Percentiles rank a stretch among this genome's conserved stretches.
Conservation (phyloP, 2,888 invertebrate species). For the Melieria picta region DNA sequence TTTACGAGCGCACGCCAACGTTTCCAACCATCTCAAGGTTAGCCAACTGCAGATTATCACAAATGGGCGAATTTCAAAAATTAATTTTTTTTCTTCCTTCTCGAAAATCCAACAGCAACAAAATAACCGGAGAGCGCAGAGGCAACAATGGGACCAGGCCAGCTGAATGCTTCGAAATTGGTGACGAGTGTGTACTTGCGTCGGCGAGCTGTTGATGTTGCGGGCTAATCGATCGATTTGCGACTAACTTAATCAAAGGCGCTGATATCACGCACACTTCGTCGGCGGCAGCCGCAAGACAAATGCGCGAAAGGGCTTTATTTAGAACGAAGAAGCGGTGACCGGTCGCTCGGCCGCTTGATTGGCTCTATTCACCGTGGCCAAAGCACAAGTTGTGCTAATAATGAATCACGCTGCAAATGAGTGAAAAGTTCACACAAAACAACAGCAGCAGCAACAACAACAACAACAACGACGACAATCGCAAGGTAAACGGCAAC, state of each 20-base stretch:
- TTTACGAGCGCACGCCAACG: slow-evolving; percentile 20
- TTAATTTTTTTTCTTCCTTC: slow-evolving; percentile 3
- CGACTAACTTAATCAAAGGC: slow-evolving; percentile 60
- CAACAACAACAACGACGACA: neutral
- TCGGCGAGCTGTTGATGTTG: neutral
- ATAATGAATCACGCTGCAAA: slow-evolving; percentile 46
- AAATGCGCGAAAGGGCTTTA: slow-evolving; percentile 21
- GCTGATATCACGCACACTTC: slow-evolving; percentile 14
- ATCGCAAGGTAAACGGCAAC: neutral
- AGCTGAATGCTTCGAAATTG: neutral
- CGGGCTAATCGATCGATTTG: slow-evolving; percentile 63
- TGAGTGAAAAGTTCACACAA: slow-evolving; percentile 35
- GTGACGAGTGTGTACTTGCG: slow-evolving; percentile 2
- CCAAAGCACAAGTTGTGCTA: too few relatives aligned
- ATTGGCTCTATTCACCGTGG: neutral
- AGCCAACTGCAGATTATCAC: slow-evolving; percentile 3
- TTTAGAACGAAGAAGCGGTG: slow-evolving; percentile 18
- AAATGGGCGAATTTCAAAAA: slow-evolving; percentile 7
- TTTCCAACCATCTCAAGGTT: slow-evolving; percentile 16
- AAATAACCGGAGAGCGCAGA: neutral
- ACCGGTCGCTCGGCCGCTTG: too few relatives aligned
- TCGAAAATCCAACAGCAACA: slow-evolving; percentile 2
- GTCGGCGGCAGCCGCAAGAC: slow-evolving; percentile 15
- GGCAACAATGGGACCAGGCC: neutral
- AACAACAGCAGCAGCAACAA: neutral